Base-by-base conservation (phyloP, 2,113 vertebrate genomes). In the Hylia prasina region DNA sequence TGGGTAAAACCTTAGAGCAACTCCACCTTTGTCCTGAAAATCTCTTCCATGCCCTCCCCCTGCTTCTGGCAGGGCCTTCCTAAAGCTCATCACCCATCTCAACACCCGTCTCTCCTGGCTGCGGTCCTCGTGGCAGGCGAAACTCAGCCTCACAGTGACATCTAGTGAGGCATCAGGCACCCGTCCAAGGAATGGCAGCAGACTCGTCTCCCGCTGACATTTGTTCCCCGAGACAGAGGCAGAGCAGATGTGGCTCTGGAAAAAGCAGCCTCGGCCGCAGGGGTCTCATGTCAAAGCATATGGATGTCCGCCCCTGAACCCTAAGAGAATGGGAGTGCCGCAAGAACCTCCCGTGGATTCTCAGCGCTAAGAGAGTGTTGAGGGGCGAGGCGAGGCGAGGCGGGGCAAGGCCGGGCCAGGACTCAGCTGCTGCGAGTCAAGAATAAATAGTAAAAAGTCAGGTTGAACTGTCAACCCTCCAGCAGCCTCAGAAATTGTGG, bases 141-240 rank as follows among this genome's bases (percentile, higher is more conserved):
- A 95, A 94, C 11, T 56, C 90, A 69, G 94, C 88, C 85, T 76
- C 95, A 90, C 57, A 95, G 94, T 82, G 97, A 97, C 97, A 97
- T 90, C 97, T 97, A 96, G 96, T 77, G 97, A 91, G 65, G 81
- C 88, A 89, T 54, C 35, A 42, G 0, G 1, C 16, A 44, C n/a
- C 11, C 2, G 0, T 0, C 3, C n/a, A 13, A 37, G 44, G 28
- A 58, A 83, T 11, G 68, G 44, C 69, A 86, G 40, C 47, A 68
- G n/a, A 17, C 20, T 47, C 27, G 11, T n/a, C 54, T 63, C 54
- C 37, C 0, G 0, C 16, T 35, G 40, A 18, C 12, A 0, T 71
- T 82, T 66, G 18, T 16, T 51, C 33, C 39, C 18, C 2, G 0
- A 69, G 22, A 63, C 19, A 51, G 10, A 77, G 48, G 44, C 69